These are phyloP conservation scores for Cantharis nigra DNA, from an alignment of 2,888 invertebrate species.

Conservation along the genomic window DNA sequence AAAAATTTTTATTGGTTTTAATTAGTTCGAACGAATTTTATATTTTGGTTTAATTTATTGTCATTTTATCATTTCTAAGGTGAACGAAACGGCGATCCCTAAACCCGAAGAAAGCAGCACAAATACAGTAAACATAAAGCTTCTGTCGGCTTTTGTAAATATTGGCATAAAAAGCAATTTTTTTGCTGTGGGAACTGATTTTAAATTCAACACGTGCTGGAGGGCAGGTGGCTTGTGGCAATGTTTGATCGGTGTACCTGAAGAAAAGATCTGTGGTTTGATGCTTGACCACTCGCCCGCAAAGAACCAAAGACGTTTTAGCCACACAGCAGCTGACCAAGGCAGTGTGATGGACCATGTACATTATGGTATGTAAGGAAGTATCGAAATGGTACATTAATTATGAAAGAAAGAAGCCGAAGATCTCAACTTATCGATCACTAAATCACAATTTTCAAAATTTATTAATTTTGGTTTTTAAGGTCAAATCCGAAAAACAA, in stretches of 20 bases:
- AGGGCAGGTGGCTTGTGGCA: conserved; percentile 26
- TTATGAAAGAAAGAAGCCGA: background rate
- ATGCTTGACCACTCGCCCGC: conserved; percentile 30
- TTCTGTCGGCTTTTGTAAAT: conserved; percentile 11
- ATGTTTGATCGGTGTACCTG: conserved; percentile 15
- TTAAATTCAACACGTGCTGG: conserved; percentile 25
- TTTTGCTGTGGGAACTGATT: conserved; percentile 17
- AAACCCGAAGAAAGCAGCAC: background rate
- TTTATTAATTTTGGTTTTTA: background rate
- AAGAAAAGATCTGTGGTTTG: conserved; percentile 29
- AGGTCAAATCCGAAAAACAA: too few relatives aligned
- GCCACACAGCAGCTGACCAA: conserved; percentile 23
- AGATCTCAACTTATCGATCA: background rate
- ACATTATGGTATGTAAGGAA: conserved; percentile 15
- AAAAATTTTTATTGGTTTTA: background rate
- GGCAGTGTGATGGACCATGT: conserved; percentile 14
- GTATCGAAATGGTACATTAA: background rate
- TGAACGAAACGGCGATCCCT: background rate
- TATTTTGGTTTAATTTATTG: background rate
- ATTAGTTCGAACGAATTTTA: background rate
- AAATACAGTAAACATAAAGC: conserved; percentile 3
- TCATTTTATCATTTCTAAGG: background rate
- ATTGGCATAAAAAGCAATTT: conserved; percentile 4
- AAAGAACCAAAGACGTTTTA: conserved; percentile 2
- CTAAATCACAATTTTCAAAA: background rate